phyloP scores from a whole-genome alignment of 2,113 vertebrate genomes.

The Phylloscopus trochilus region DNA sequence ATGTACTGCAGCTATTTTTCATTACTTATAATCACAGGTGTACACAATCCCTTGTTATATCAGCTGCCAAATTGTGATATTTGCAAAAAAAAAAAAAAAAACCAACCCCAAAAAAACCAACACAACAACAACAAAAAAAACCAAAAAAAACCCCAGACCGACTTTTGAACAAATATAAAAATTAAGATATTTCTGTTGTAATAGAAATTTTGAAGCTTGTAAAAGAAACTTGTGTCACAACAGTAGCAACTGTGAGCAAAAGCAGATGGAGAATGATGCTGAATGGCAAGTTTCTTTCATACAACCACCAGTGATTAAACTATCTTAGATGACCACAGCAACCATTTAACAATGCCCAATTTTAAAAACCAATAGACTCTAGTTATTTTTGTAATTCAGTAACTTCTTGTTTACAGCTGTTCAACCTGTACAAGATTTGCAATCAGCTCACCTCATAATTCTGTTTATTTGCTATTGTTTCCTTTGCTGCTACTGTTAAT shows the following conservation, averaged over 20 bases:
- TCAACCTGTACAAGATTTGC: neutral
- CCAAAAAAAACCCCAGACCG: neutral
- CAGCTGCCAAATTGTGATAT: neutral
- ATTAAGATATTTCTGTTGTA: neutral
- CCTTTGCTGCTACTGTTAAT: neutral
- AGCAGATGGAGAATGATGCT: neutral
- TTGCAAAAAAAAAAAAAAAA: neutral
- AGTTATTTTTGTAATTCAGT: neutral
- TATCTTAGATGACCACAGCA: neutral
- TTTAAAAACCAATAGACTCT: neutral
- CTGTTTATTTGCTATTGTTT: neutral
- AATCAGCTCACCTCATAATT: neutral
- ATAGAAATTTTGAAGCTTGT: neutral
- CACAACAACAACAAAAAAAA: no score
- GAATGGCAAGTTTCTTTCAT: neutral
- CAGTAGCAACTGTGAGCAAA: neutral
- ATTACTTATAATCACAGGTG: neutral
- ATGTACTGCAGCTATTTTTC: neutral
- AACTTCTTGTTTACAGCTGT: neutral
- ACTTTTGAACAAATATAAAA: neutral
- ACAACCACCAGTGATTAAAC: neutral
- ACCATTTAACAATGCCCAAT: neutral
- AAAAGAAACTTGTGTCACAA: neutral
- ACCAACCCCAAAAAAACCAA: no score
- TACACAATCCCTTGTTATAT: neutral